Evolutionary conservation across 2,888 invertebrate genomes (phyloP).

Genomic region (Amblyjoppa fuscipennis): DNA sequence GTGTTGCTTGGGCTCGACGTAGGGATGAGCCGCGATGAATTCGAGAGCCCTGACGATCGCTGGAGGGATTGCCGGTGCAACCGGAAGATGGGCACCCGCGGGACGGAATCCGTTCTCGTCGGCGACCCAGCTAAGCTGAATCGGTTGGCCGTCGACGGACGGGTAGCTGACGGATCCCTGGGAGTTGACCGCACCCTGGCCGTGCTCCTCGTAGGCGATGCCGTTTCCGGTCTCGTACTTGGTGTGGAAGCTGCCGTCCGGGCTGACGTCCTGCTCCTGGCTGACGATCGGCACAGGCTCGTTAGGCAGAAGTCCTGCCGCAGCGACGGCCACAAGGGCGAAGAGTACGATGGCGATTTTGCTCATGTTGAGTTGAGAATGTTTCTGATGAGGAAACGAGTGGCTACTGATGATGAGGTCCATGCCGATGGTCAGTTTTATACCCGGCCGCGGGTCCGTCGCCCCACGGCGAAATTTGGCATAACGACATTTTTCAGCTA

Average conservation of each 20-base stretch:
- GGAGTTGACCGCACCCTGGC: slow-evolving; percentile 52
- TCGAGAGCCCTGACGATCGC: slow-evolving; percentile 69
- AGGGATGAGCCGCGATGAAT: slow-evolving; percentile 65
- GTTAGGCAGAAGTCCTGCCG: slow-evolving; percentile 49
- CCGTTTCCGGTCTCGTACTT: slow-evolving; percentile 71
- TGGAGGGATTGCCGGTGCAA: slow-evolving; percentile 64
- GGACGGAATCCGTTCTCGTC: slow-evolving; percentile 66
- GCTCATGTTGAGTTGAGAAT: slow-evolving; percentile 50
- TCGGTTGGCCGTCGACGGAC: slow-evolving; percentile 68
- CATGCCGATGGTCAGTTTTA: slow-evolving; percentile 54
- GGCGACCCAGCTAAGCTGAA: slow-evolving; percentile 61
- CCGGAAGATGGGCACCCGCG: slow-evolving; percentile 68
- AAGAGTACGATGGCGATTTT: slow-evolving; percentile 50
- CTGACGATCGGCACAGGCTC: slow-evolving; percentile 66
- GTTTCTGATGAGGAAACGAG: slow-evolving; percentile 46
- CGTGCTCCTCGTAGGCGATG: slow-evolving; percentile 64
- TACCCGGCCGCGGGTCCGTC: slow-evolving; percentile 36
- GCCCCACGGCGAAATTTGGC: slow-evolving; percentile 29
- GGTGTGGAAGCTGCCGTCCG: slow-evolving; percentile 68
- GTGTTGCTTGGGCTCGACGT: slow-evolving; percentile 35
- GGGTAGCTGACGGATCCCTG: slow-evolving; percentile 60
- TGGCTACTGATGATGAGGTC: slow-evolving; percentile 58
- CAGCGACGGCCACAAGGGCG: slow-evolving; percentile 64
- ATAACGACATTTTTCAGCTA: slow-evolving; percentile 50
- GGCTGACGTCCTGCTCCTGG: slow-evolving; percentile 61